Conservation (phyloP, 2,797 vertebrate genomes). For the Sitta carolinensis region DNA sequence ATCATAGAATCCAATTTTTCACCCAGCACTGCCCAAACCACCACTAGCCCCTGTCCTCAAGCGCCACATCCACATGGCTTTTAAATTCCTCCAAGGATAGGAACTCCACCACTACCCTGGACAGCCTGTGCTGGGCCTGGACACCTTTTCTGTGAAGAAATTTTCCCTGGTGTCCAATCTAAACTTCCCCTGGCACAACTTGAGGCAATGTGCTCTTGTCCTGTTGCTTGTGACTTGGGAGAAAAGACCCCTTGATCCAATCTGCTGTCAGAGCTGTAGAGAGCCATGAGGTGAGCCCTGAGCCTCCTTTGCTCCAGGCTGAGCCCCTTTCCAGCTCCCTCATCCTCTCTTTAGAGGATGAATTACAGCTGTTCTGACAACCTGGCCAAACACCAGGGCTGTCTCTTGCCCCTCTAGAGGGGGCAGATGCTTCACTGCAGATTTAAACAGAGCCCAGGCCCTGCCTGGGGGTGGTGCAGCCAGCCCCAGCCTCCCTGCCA, state of each 20-base stretch:
- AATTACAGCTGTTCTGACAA: not conserved
- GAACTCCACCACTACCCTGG: not conserved
- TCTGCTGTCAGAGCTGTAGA: not conserved
- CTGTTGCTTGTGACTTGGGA: not conserved
- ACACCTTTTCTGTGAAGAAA: not conserved
- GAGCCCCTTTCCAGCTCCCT: not conserved
- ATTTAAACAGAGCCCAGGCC: not conserved
- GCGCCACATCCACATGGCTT: not conserved
- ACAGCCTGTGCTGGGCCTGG: not conserved
- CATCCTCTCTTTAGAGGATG: not conserved
- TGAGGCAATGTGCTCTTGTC: rapidly evolving
- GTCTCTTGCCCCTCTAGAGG: not conserved
- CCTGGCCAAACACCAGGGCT: not conserved
- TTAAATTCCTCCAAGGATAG: not conserved
- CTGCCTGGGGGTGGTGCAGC: not conserved
- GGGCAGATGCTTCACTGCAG: not conserved
- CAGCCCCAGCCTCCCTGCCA: not conserved
- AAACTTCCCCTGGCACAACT: not conserved
- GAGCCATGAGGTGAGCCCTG: not conserved
- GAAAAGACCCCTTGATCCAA: rapidly evolving
- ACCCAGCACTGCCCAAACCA: not conserved
- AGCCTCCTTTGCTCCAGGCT: not conserved
- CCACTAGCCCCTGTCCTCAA: rapidly evolving
- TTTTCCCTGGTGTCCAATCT: not conserved
- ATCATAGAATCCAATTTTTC: not conserved